Base-by-base conservation (phyloP, 2,888 invertebrate species). In the Pollenia angustigena region DNA sequence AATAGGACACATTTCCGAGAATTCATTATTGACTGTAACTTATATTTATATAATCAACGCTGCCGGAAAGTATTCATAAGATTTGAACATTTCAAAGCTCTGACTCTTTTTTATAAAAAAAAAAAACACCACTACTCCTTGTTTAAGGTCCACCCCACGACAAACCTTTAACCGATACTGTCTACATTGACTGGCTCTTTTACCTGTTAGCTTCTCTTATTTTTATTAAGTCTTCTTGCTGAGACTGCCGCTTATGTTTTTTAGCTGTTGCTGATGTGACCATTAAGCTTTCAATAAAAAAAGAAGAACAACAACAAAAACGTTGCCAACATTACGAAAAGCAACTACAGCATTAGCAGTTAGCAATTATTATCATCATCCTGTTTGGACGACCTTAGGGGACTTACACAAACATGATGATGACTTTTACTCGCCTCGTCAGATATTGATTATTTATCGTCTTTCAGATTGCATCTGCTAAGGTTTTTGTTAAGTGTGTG, bases 391-490 rank as follows among this genome's bases (percentile, higher is more conserved):
- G 79, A 89, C 89, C 89, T 86, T 83, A 74, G 82, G 88, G 84
- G 75, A 88, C 85, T 80, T 69, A 62, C 54, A 88, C 52, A 69
- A 60, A 62, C 75, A 87, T 85, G 88, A 88, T 85, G 88, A 88
- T 89, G 88, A 88, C 88, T 89, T 89, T 88, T 85, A 86, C 76
- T 89, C 83, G 79, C 88, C 86, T 87, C 81, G 81, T 85, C 79
- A 87, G 87, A 76, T 89, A 88, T 89, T 88, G 88, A 88, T 88
- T 88, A 88, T 88, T 88, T 87, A 87, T 87, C 50, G 84, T 78
- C 72, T 74, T 87, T 66, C 50, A 69, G 81, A 78, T 81, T 81
- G 74, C 42, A 81, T 69, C 42, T 66, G 64, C 50, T 80, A 52
- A 16, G 16, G 44, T 74, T 68, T 52, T 32, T 16, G 10, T 32